Evolutionary conservation across 2,113 vertebrate genomes (phyloP), one percentile per base, ranked within the genome.

Genomic region (Syrmaticus mikado): DNA sequence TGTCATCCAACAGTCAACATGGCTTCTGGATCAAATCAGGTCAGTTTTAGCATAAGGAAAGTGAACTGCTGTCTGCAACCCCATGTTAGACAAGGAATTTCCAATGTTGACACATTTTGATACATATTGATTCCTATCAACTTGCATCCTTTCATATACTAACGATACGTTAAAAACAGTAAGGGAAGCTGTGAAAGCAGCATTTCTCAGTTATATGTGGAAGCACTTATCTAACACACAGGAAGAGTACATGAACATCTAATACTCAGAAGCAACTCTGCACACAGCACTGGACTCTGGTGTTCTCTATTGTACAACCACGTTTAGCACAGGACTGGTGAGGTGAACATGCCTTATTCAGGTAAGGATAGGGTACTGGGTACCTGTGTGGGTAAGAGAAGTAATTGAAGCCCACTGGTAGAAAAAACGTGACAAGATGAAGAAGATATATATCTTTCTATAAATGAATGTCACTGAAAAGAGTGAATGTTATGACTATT

Each of bases 251-350:
- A 41, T 0, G 0, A 85, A 27, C 66, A 43, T 25, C 13, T 67
- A 30, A 50, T 8, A 67, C 7, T 20, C 46, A 57, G 45, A 52
- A 66, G 21, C 8, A 77, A 32, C 7, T 73, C 53, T 40, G 62
- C 16, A 60, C 2, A 1, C 30, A 70, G 61, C 50, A 62, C 14
- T 13, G 40, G 88, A 43, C 22, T 40, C 48, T 41, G 41, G 66
- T 76, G 34, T 0, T 38, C 60, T 20, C 28, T 41, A 18, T 1
- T 45, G 46, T 32, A 82, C 11, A 28, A 41, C 45, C 50, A 38
- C 2, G 30, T 40, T 28, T 1, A 78, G 43, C 72, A 80, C 17
- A 14, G 0, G 0, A 32, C 19, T 8, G 8, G 16, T 21, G 40
- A 92, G 36, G 18, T 72, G 19, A 80, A 46, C 1, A 8, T 55